phyloP scores from a whole-genome alignment of 2,797 vertebrate genomes.

The Malacoraja senta region DNA sequence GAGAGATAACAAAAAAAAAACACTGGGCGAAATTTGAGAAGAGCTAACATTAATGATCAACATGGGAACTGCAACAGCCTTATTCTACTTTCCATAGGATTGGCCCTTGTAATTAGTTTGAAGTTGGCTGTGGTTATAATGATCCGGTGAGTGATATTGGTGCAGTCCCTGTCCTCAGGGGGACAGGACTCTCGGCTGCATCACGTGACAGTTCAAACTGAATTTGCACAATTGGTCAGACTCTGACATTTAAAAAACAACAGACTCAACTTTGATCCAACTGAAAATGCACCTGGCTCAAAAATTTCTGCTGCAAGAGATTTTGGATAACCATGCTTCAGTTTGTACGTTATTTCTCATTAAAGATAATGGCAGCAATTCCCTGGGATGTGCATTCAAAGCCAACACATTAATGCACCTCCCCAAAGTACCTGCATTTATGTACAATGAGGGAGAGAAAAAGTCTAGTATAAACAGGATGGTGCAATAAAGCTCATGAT shows the following conservation, averaged over 20 bases:
- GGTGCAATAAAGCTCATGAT: neutral
- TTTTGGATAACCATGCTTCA: neutral
- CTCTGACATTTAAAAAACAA: neutral
- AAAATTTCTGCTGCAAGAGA: neutral
- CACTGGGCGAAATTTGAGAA: no score
- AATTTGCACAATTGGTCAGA: neutral
- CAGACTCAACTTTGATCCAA: neutral
- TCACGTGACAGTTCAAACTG: neutral
- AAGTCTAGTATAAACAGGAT: no score
- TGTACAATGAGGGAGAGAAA: neutral
- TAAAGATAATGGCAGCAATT: neutral
- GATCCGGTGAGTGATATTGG: neutral
- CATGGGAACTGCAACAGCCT: no score
- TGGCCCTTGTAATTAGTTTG: neutral
- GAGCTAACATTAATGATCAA: no score
- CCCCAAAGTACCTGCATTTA: neutral
- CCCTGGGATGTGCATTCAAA: neutral
- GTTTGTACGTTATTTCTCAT: neutral
- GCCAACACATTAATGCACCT: neutral
- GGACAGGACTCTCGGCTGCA: neutral
- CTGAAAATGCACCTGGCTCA: neutral
- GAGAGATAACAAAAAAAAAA: no score
- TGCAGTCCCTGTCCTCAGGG: neutral
- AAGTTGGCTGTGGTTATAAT: neutral
- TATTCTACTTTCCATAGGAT: no score